Evolutionary conservation across 2,888 invertebrate genomes (phyloP).

Genomic region (Bugulina stolonifera): DNA sequence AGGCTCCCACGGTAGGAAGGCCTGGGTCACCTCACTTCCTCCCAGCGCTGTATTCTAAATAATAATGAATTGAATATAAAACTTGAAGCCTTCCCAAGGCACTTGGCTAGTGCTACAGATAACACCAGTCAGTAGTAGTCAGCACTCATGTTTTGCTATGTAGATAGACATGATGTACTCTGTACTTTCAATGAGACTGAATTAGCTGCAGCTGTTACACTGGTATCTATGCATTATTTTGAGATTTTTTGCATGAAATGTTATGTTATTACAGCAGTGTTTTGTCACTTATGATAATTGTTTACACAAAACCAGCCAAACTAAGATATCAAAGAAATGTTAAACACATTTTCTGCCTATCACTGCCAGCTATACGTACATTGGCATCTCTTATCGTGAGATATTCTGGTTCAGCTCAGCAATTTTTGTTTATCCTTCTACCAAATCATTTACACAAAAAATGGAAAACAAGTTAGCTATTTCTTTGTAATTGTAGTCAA

Average conservation of each 20-base stretch:
- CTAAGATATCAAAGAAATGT: conserved; percentile 23
- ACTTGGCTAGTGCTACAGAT: no score
- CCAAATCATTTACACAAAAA: conserved; percentile 7
- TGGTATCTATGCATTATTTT: background rate
- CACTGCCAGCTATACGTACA: conserved; percentile 16
- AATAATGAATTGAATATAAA: no score
- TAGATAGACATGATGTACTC: no score
- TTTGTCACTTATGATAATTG: conserved; percentile 11
- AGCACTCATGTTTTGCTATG: no score
- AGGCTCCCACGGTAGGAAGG: no score
- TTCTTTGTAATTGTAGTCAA: background rate
- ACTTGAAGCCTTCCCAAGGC: no score
- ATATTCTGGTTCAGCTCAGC: background rate
- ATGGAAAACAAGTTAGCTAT: conserved; percentile 6
- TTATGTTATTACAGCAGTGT: conserved; percentile 24
- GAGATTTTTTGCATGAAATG: conserved; percentile 9
- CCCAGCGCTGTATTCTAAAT: no score
- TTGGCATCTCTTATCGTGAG: background rate
- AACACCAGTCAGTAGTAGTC: no score
- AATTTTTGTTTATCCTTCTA: background rate
- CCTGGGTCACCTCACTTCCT: no score
- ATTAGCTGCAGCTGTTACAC: background rate
- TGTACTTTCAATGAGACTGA: background rate
- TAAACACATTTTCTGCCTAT: conserved; percentile 8
- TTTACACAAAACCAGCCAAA: conserved; percentile 20